Percentiles rank a stretch among this genome's conserved stretches.
phyloP scores from a whole-genome alignment of 2,888 invertebrate species.

The Drosophila robusta region DNA sequence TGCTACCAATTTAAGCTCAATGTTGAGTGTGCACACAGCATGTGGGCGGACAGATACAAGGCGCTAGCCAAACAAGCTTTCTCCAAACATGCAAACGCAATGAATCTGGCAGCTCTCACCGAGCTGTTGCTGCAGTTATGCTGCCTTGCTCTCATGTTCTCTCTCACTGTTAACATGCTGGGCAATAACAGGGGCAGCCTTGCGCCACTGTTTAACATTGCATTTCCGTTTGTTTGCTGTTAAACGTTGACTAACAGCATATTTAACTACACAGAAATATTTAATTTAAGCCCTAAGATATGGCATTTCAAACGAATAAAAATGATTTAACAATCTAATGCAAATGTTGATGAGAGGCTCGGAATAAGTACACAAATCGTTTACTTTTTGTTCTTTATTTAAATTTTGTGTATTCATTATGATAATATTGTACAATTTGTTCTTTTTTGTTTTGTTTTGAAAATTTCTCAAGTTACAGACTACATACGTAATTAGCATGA shows the following conservation, averaged over 20 bases:
- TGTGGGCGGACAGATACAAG: constrained; percentile 26
- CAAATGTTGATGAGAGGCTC: background rate
- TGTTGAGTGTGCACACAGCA: constrained; percentile 22
- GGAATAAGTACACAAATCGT: constrained; percentile 9
- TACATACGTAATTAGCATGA: constrained; percentile 41
- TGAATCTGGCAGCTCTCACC: background rate
- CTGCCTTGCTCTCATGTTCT: background rate
- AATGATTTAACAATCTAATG: constrained; percentile 1
- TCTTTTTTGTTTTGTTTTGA: constrained; percentile 53
- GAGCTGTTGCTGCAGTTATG: background rate
- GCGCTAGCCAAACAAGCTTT: constrained; percentile 19
- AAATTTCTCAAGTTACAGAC: constrained; percentile 65
- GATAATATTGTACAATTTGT: constrained; percentile 78
- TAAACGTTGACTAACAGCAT: background rate
- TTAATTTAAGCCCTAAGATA: background rate
- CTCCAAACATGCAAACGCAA: constrained; percentile 10
- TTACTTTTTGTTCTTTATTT: constrained; percentile 78
- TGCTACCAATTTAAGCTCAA: constrained; percentile 5
- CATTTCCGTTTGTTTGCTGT: constrained; percentile 11
- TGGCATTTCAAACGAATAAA: background rate
- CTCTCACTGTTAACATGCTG: constrained; percentile 18
- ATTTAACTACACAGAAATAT: background rate
- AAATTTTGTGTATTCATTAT: constrained; percentile 80
- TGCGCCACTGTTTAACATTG: background rate
- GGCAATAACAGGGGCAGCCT: constrained; percentile 25